Evolutionary conservation across 2,888 invertebrate species (phyloP).

Genomic region (Archips crataeganus): DNA sequence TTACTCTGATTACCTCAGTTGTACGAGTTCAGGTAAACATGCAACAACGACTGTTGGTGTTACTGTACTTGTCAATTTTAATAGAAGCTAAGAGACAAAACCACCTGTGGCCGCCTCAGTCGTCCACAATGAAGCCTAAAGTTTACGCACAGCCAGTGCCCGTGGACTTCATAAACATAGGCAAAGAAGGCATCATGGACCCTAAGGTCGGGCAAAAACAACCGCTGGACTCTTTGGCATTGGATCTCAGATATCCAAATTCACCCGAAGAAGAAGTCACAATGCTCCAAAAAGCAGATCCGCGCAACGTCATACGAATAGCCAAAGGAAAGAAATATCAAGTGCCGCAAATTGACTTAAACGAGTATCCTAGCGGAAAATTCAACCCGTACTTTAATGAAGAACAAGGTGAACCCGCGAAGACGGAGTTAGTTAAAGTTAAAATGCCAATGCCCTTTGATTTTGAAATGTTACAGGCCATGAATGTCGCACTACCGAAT

Average conservation of each 20-base stretch:
- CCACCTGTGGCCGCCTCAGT: not conserved
- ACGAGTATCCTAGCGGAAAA: not conserved
- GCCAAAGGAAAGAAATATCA: not conserved
- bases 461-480: slow-evolving; percentile 49
- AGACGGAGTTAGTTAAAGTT: slow-evolving; percentile 18
- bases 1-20: slow-evolving; percentile 4
- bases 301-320: slow-evolving; percentile 4
- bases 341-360: not conserved
- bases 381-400: not conserved
- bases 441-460: slow-evolving; percentile 48
- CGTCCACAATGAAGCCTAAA: not conserved
- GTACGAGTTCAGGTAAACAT: slow-evolving; percentile 49
- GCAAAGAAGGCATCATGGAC: slow-evolving; percentile 55
- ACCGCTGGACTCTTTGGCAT: slow-evolving; percentile 54
- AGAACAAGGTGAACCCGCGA: not conserved
- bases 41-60: slow-evolving; percentile 46
- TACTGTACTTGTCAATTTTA: slow-evolving; percentile 47
- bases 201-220: slow-evolving; percentile 45
- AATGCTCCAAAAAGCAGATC: slow-evolving; percentile 36
- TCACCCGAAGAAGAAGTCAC: slow-evolving; percentile 42
- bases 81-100: slow-evolving; percentile 43
- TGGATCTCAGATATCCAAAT: slow-evolving; percentile 44
- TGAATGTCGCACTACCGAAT: slow-evolving; percentile 46
- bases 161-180: slow-evolving; percentile 58
- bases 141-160: slow-evolving; percentile 50